These are phyloP conservation scores for Cephalotes varians DNA, from an alignment of 2,888 invertebrate species.

Conservation along the genomic window DNA sequence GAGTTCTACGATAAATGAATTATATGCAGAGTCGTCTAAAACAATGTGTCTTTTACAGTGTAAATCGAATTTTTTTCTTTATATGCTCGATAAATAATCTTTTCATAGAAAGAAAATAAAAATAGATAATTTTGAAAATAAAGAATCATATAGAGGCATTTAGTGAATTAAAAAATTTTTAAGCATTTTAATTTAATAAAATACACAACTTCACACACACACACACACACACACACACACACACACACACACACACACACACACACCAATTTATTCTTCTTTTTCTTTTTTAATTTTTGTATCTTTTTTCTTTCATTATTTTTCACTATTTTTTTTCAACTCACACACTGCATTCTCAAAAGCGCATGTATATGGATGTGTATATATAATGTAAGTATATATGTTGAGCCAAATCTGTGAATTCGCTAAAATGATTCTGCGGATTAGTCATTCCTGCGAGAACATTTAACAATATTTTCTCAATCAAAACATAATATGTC, in stretches of 20 bases:
- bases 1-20: slow-evolving; percentile 35
- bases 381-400: not conserved
- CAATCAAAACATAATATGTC: not conserved
- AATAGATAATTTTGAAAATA: not conserved
- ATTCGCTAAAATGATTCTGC: not conserved
- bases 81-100: not conserved
- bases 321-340: not conserved
- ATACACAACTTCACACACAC: not conserved
- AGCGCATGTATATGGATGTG: not conserved
- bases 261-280: not conserved
- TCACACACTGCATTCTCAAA: not conserved
- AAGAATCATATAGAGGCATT: not conserved
- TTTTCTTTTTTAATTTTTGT: not conserved
- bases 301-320: not conserved
- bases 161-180: not conserved
- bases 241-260: not conserved
- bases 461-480: not conserved
- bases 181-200: not conserved
- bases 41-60: not conserved
- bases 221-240: not conserved
- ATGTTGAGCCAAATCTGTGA: not conserved
- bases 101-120: too few relatives aligned
- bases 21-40: not conserved
- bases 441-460: not conserved
- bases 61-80: not conserved